Evolutionary conservation across 2,113 vertebrate genomes (phyloP).

Genomic region (Gasterosteus nipponicus): DNA sequence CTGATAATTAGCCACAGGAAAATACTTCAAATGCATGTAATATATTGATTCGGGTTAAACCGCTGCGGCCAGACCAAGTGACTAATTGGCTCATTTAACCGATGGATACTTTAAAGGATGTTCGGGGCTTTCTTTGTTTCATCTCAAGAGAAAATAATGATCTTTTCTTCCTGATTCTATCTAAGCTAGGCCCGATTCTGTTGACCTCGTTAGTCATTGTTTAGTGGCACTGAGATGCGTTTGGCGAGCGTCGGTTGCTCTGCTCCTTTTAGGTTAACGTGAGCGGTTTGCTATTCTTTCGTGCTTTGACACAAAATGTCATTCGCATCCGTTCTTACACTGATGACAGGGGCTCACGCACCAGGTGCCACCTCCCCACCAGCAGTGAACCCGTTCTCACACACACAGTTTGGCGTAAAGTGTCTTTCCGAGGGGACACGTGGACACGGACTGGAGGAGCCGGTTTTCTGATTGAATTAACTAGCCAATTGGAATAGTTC

Average conservation of each 20-base stretch:
- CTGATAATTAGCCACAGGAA: constrained; percentile 60
- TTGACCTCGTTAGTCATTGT: constrained; percentile 40
- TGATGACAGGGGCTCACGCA: neutral
- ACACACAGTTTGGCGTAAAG: too few species aligned
- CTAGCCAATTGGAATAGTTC: neutral
- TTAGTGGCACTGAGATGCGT: constrained; percentile 12
- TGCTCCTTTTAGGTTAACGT: neutral
- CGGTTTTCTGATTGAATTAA: neutral
- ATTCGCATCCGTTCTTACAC: neutral
- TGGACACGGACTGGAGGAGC: neutral
- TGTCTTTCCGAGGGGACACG: neutral
- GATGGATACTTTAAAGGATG: constrained; percentile 43
- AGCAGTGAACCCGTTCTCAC: too few species aligned
- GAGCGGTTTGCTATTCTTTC: too few species aligned
- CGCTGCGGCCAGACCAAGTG: constrained; percentile 55
- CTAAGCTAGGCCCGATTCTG: constrained; percentile 28
- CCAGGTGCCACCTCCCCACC: too few species aligned
- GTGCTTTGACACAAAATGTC: neutral
- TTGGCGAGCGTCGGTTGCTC: neutral
- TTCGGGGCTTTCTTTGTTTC: constrained; percentile 35
- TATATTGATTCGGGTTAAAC: constrained; percentile 66
- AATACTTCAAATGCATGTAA: constrained; percentile 49
- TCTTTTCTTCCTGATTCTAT: constrained; percentile 31
- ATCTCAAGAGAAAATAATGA: constrained; percentile 57
- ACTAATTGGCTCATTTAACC: constrained; percentile 74